phyloP scores from a whole-genome alignment of 2,113 vertebrate genomes.

The Ondatra zibethicus region DNA sequence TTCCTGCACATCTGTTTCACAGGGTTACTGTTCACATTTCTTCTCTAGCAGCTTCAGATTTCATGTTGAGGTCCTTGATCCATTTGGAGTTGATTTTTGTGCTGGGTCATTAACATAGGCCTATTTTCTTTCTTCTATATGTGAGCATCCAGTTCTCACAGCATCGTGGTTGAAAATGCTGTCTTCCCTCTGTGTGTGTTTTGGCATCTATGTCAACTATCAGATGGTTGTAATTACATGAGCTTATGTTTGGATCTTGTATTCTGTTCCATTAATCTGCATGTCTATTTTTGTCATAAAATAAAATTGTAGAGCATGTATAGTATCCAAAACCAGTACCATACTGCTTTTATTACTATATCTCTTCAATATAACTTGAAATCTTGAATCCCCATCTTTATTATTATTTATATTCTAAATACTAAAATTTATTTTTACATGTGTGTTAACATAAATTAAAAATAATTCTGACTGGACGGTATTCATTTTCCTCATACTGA shows the following conservation, averaged over 20 bases:
- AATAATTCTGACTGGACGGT: not conserved
- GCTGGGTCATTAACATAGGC: not conserved
- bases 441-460: not conserved
- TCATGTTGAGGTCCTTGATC: not conserved
- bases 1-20: not conserved
- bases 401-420: not conserved
- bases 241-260: not conserved
- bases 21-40: not conserved
- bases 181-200: not conserved
- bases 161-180: not conserved
- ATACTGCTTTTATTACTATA: not conserved
- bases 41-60: not conserved
- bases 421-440: not conserved
- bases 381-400: not conserved
- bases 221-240: not conserved
- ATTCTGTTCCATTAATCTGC: not conserved
- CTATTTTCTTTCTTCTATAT: not conserved
- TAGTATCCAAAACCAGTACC: too few species aligned
- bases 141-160: not conserved
- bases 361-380: not conserved
- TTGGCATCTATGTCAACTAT: not conserved
- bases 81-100: not conserved
- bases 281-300: not conserved
- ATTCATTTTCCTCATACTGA: not conserved
- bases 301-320: too few species aligned